Base-by-base conservation (phyloP, 2,888 invertebrate species). In the Lasius fuliginosus region DNA sequence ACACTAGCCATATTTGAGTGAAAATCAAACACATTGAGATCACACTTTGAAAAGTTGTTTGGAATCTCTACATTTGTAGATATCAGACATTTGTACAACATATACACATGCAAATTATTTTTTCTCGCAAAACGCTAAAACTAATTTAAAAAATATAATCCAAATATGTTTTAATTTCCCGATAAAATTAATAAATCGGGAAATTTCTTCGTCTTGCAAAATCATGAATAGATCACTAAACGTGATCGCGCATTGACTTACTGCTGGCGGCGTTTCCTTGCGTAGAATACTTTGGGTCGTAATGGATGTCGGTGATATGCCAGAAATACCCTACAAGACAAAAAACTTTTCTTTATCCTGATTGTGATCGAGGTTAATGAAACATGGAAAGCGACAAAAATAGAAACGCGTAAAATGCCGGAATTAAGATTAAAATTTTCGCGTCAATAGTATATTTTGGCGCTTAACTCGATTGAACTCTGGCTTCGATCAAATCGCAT, bases 261-360 rank as follows among this genome's bases (percentile, higher is more conserved):
- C 98, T 97, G 96, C 96, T 96, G 94, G 96, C 96, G 91, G 97
- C 96, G 94, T 97, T 97, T 84, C 97, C 98, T 92, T 97, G 96
- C 79, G 96, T 96, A 90, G 97, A 97, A 95, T 98, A 98, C 92
- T 97, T 97, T 8, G 97, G 97, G 94, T 99, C 98, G 95, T 98
- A 98, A 95, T 99, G 99, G 92, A 99, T 97, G 95, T 99, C 99
- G 89, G 98, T 98, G 94, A 99, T 98, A 95, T 99, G 99, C 99
- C 99, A 99, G 95, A 99, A 99, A 95, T 98, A 98, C 92, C 98
- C 99, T 99, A 97, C 1, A 97, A 97, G 15, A 46, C 95, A 96
- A 95, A 46, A 42, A 36, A 46, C 12, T 36, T 8, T 1, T 53
- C 49, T 53, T 71, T 36, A 79, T 30, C 15, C 18, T 30, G 9